Conservation (phyloP, 2,888 invertebrate species). For the Pandemis heparana region DNA sequence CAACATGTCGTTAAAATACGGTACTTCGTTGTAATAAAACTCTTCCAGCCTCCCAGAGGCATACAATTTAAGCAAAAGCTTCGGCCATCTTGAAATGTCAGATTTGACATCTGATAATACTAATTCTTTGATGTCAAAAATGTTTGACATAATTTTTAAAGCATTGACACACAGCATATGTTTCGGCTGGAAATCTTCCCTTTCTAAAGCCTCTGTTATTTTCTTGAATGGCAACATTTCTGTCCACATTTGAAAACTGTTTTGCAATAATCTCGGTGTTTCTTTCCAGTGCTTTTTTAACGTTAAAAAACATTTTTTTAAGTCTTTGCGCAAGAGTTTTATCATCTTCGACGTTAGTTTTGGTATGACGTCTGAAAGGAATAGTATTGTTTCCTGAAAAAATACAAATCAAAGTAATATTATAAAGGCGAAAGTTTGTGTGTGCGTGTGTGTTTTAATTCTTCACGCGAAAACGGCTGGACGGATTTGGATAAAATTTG, state of each 20-base stretch:
- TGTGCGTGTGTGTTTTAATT: no score
- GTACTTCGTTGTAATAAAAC: constrained; percentile 20
- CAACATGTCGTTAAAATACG: constrained; percentile 52
- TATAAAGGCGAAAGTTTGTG: no score
- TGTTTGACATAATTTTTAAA: constrained; percentile 50
- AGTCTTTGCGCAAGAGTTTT: constrained; percentile 45
- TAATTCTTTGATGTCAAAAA: constrained; percentile 39
- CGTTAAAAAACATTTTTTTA: constrained; percentile 47
- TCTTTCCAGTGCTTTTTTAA: constrained; percentile 46
- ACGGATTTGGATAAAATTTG: no score
- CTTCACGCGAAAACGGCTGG: no score
- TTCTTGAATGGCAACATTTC: constrained; percentile 48
- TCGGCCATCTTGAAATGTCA: constrained; percentile 42
- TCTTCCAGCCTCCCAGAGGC: constrained; percentile 16
- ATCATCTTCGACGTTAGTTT: constrained; percentile 49
- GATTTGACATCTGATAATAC: constrained; percentile 45
- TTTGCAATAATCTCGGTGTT: constrained; percentile 32
- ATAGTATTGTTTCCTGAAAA: constrained; percentile 57
- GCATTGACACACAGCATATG: constrained; percentile 45
- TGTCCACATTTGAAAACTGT: constrained; percentile 48
- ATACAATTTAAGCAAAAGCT: background rate
- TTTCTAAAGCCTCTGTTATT: constrained; percentile 52
- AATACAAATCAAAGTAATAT: constrained; percentile 19
- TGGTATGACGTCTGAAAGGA: constrained; percentile 50
- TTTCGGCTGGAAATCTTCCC: constrained; percentile 45